Conservation (phyloP, 2,888 invertebrate species). For the Syritta pipiens region DNA sequence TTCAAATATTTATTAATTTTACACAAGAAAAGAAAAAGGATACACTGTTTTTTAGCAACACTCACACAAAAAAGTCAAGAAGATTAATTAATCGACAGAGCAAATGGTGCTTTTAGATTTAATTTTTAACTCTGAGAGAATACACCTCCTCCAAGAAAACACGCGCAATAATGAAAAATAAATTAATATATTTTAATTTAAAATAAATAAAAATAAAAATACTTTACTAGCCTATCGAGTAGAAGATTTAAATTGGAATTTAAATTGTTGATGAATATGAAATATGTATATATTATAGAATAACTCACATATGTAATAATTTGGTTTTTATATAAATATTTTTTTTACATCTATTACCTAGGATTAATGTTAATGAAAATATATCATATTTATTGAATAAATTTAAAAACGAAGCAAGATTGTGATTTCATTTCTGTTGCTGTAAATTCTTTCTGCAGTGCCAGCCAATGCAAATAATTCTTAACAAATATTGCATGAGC, state of each 20-base stretch:
- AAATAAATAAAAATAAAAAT: not conserved
- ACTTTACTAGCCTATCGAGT: not conserved
- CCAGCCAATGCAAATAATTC: too few species aligned
- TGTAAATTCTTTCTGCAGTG: too few species aligned
- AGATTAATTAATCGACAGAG: too few species aligned
- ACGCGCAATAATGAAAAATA: too few species aligned
- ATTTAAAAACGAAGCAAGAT: constrained; percentile 29
- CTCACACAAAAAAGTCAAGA: too few species aligned
- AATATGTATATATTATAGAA: constrained; percentile 38
- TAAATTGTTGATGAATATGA: constrained; percentile 38
- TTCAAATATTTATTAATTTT: constrained; percentile 53
- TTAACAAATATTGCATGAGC: too few species aligned
- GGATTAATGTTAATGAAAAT: constrained; percentile 47
- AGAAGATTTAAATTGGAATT: not conserved
- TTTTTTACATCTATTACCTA: constrained; percentile 52
- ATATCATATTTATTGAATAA: constrained; percentile 66
- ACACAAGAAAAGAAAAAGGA: not conserved
- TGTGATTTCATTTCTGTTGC: not conserved
- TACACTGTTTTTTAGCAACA: too few species aligned
- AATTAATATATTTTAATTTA: too few species aligned
- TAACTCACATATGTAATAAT: constrained; percentile 35
- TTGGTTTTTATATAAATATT: constrained; percentile 20
- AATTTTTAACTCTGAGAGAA: too few species aligned
- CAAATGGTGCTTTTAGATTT: too few species aligned
- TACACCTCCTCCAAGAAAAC: too few species aligned